Evolutionary conservation across 1,140 invertebrate genomes (phyloP), one percentile per base, ranked within the genome.

Genomic region (Campoletis sonorensis): DNA sequence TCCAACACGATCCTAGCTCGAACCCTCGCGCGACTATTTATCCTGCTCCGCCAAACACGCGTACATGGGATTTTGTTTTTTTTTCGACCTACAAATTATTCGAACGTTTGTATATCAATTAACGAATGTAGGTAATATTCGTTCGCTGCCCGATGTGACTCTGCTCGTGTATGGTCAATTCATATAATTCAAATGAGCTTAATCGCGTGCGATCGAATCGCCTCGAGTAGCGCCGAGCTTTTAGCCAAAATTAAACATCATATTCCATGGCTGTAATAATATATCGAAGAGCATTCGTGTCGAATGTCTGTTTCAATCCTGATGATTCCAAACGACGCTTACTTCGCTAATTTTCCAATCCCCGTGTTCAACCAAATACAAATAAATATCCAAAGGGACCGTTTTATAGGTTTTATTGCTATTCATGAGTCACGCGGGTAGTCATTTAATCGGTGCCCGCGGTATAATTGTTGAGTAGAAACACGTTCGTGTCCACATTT

Each of bases 201-300:
- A n/a, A 23, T 64, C 18, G 27, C 21, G 15, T 27, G 61, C 40
- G 1, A 13, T 13, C 16, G 54, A n/a, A 7, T 58, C 54, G 54
- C 54, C 51, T 54, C 51, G 51, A 45, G 40, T 45, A n/a, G n/a
- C n/a, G n/a, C n/a, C 40, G 13, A 58, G 61, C 61, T 64, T 27
- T 64, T 64, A 64, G 23, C 3, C 61, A 27, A 64, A 64, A 64
- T 64, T 64, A 64, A 64, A 26, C 26, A 64, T n/a, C 10, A 21
- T n/a, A 16, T 13, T 13, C 0, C 54, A 33, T 33, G 16, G 16
- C n/a, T 13, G 23, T 16, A 2, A 64, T 64, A 23, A 64, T 27
- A 64, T 27, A 23, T 27, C 61, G 26, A 64, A 26, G 61, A 64
- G 61, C 61, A 64, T 64, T 64, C 61, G 13, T 64, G 61, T 64